Base-by-base conservation (phyloP, 2,888 invertebrate species). In the Dimorphilus gyrociliatus region DNA sequence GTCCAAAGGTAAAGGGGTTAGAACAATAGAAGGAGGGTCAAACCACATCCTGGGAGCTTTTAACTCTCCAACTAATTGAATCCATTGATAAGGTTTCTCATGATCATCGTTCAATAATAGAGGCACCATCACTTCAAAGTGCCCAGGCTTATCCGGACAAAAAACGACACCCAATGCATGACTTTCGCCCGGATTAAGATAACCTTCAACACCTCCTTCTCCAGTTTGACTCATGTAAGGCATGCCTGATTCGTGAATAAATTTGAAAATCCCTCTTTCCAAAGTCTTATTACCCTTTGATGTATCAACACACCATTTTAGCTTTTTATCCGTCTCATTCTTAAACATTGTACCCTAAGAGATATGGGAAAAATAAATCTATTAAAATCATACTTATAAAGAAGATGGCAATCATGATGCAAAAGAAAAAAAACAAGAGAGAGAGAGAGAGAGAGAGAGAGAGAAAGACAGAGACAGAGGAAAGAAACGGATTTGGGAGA, bases 1-100 rank as follows among this genome's bases (percentile, higher is more conserved):
- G 15, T 39, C 25, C 6, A 60, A 45, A 3, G 62, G 61, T 3
- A 55, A 53, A 4, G 60, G 59, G 6, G 53, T 55, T 16, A 62
- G 42, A 6, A 54, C 48, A 25, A 62, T 44, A 12, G 48, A 50
- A n/a, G 46, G 42, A 5, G 61, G 62, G 28, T 56, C 55, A 46
- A 62, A 62, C 48, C 50, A 49, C 24, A 60, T 34, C 28, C 37
- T 43, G 4, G 62, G 55, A 1, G 46, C 39, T 35, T 49, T 48
- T 31, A 60, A 46, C 34, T 53, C 48, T 3, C 56, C 61, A 6
- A 29, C 30, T 5, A 61, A 40, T 17, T 47, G 48, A 19, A 62
- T 41, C 33, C 48, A 48, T 40, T 53, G 51, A 44, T 55, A 60
- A 0, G 57, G 55, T 26, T 46, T 53, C n/a, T 47, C 46, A 33